phyloP scores from a whole-genome alignment of 2,888 invertebrate species.

The Amorpha juglandis region DNA sequence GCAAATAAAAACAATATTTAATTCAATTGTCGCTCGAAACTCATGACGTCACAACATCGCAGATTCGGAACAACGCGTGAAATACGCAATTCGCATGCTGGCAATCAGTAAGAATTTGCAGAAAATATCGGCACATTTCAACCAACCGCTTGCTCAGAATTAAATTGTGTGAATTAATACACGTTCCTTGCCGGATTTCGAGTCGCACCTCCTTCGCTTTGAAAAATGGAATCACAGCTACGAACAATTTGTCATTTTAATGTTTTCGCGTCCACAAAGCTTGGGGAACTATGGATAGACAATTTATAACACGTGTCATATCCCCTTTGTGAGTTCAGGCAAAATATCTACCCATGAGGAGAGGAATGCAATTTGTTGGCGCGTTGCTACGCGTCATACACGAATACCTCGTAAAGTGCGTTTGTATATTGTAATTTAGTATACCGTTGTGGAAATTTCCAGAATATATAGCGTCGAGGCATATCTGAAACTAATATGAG shows the following conservation, averaged over 20 bases:
- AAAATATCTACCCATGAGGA: conserved; percentile 54
- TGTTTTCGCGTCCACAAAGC: conserved; percentile 66
- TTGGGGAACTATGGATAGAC: conserved; percentile 61
- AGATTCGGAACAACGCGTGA: conserved; percentile 25
- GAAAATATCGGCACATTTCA: conserved; percentile 47
- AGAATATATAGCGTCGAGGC: neutral
- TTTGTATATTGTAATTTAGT: conserved; percentile 41
- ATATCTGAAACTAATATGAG: conserved; percentile 12
- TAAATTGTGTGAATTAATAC: conserved; percentile 63
- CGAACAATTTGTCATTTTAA: conserved; percentile 77
- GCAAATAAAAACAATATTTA: conserved; percentile 4
- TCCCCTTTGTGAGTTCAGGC: conserved; percentile 55
- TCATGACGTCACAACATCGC: conserved; percentile 3
- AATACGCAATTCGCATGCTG: conserved; percentile 25
- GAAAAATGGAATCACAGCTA: conserved; percentile 73
- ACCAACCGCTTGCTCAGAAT: conserved; percentile 37
- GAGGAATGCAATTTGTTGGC: conserved; percentile 63
- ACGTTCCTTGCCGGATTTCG: conserved; percentile 45
- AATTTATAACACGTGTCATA: conserved; percentile 67
- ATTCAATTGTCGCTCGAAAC: neutral
- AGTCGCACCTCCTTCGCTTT: conserved; percentile 59
- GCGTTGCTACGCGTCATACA: conserved; percentile 37
- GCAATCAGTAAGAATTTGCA: conserved; percentile 47
- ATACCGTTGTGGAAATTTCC: conserved; percentile 18
- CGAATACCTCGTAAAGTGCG: conserved; percentile 48